Conservation (phyloP, 2,888 invertebrate genomes). For the Conistra vaccinii region DNA sequence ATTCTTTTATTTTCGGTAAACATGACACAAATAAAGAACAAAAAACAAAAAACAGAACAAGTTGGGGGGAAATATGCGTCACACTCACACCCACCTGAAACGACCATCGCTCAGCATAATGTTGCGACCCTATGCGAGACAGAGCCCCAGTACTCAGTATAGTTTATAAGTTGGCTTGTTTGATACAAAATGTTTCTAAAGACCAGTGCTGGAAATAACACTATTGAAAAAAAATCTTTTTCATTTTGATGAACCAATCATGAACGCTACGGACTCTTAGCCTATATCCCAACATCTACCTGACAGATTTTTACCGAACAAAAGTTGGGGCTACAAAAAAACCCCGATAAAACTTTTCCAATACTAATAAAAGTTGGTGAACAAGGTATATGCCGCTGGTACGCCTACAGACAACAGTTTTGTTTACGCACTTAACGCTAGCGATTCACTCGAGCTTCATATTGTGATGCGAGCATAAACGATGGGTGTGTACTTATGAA, state of each 20-base stretch:
- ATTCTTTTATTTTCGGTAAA: too few relatives aligned
- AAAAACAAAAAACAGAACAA: too few relatives aligned
- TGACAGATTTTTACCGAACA: conserved; percentile 68
- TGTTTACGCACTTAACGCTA: conserved; percentile 61
- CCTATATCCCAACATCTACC: not conserved
- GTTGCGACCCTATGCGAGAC: too few relatives aligned
- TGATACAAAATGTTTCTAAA: not conserved
- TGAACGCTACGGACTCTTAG: conserved; percentile 13
- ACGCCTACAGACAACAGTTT: conserved; percentile 42
- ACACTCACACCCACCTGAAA: too few relatives aligned
- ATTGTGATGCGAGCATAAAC: conserved; percentile 48
- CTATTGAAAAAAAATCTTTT: not conserved
- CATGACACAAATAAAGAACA: too few relatives aligned
- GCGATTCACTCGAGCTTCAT: conserved; percentile 49
- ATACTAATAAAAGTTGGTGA: conserved; percentile 76
- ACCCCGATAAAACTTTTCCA: conserved; percentile 73
- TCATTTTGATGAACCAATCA: not conserved
- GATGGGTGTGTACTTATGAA: conserved; percentile 36
- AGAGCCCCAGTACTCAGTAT: too few relatives aligned
- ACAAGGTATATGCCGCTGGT: conserved; percentile 53
- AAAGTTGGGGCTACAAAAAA: conserved; percentile 69
- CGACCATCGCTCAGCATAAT: too few relatives aligned
- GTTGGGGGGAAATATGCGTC: too few relatives aligned
- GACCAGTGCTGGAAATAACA: too few relatives aligned
- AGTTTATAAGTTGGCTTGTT: not conserved